These are phyloP conservation scores for Thecocarcelia acutangulata DNA, from an alignment of 2,888 invertebrate species.

Conservation along the genomic window DNA sequence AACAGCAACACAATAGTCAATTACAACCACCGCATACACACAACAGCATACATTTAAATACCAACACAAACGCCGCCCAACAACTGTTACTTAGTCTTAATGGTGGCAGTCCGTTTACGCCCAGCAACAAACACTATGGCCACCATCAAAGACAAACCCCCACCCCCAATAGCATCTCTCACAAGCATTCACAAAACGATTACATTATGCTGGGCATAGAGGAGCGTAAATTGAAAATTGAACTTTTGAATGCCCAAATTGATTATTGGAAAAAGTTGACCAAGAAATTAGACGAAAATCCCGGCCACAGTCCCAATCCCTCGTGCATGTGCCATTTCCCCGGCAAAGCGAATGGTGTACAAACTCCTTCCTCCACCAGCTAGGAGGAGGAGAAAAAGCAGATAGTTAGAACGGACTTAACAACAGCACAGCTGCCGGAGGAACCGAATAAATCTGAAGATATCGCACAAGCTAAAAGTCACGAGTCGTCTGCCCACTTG, in stretches of 20 bases:
- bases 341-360: slow-evolving; percentile 76
- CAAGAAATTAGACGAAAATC: slow-evolving; percentile 77
- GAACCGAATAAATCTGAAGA: neutral
- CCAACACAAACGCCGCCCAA: slow-evolving; percentile 59
- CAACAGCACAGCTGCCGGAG: slow-evolving; percentile 8
- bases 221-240: slow-evolving; percentile 80
- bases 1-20: slow-evolving; percentile 4
- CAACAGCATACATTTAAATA: slow-evolving; percentile 56
- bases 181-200: slow-evolving; percentile 73
- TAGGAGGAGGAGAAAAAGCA: slow-evolving; percentile 74
- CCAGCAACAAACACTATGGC: slow-evolving; percentile 61
- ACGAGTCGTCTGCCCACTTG: slow-evolving; percentile 37
- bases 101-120: slow-evolving; percentile 54
- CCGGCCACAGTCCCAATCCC: slow-evolving; percentile 76
- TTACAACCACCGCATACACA: slow-evolving; percentile 67
- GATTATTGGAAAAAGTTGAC: slow-evolving; percentile 81
- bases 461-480: slow-evolving; percentile 8
- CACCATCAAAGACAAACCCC: slow-evolving; percentile 70
- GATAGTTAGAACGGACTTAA: slow-evolving; percentile 23
- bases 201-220: slow-evolving; percentile 79
- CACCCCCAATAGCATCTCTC: slow-evolving; percentile 58
- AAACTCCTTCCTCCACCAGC: slow-evolving; percentile 77
- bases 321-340: slow-evolving; percentile 78
- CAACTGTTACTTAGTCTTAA: slow-evolving; percentile 66
- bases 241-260: slow-evolving; percentile 80